Conservation (phyloP, 35 echinoderm and acorn worm genomes). For the Ptychodera flava region DNA sequence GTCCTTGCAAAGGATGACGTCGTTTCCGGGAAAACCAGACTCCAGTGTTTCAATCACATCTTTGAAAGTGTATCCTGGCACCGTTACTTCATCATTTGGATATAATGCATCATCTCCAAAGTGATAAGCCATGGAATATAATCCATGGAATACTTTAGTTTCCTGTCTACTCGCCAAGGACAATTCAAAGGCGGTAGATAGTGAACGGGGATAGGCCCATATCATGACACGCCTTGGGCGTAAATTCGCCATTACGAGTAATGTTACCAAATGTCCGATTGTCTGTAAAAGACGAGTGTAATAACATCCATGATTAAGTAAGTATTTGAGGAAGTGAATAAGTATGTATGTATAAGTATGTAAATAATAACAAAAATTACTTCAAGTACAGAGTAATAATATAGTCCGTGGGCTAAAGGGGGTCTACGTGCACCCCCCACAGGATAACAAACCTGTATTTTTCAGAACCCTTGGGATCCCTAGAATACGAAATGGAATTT, state of each 20-base stretch:
- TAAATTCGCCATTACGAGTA: neutral
- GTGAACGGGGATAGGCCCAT: conserved; percentile 58
- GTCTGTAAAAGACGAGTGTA: no score
- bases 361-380: no score
- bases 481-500: no score
- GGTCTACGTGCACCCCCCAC: no score
- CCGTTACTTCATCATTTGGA: neutral
- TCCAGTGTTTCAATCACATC: conserved; percentile 57
- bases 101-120: conserved; percentile 50
- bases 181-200: conserved; percentile 62
- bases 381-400: no score
- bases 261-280: no score
- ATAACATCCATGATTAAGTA: no score
- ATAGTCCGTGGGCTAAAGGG: no score
- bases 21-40: conserved; percentile 31
- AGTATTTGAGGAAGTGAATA: no score
- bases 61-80: conserved; percentile 15
- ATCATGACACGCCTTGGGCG: conserved; percentile 29
- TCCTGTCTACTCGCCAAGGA: conserved; percentile 44
- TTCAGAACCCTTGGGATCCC: no score
- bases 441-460: no score
- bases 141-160: conserved; percentile 67
- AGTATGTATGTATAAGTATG: no score
- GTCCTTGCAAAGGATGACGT: conserved; percentile 73
- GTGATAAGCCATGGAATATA: conserved; percentile 49